Evolutionary conservation across 2,888 invertebrate genomes (phyloP).

Genomic region (Cactoblastis cactorum): DNA sequence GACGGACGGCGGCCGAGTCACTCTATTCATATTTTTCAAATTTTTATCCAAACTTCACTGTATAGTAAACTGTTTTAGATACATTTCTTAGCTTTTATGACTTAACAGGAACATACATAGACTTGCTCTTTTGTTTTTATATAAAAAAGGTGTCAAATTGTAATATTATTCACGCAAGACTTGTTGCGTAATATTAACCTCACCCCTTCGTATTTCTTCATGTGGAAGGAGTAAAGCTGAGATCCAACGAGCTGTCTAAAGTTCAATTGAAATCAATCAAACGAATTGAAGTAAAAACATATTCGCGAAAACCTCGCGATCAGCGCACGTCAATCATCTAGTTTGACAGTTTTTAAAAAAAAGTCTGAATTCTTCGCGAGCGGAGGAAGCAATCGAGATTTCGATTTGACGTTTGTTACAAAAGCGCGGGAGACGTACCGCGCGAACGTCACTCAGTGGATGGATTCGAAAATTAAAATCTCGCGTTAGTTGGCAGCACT

Average conservation of each 20-base stretch:
- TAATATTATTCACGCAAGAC: neutral
- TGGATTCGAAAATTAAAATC: constrained; percentile 77
- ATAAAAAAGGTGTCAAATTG: neutral
- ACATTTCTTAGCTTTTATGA: neutral
- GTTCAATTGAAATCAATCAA: constrained; percentile 61
- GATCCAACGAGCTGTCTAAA: constrained; percentile 37
- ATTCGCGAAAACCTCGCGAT: constrained; percentile 33
- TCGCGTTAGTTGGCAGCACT: constrained; percentile 59
- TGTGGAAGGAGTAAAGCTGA: constrained; percentile 24
- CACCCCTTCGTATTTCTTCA: constrained; percentile 21
- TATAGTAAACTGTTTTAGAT: constrained; percentile 16
- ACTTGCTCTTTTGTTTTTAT: neutral
- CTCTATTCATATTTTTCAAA: constrained; percentile 67
- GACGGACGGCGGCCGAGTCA: constrained; percentile 64
- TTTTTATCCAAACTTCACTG: constrained; percentile 40
- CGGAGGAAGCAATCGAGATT: constrained; percentile 60
- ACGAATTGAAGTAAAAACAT: constrained; percentile 42
- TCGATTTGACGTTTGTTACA: constrained; percentile 58
- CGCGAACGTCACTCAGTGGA: constrained; percentile 49
- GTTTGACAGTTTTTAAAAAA: constrained; percentile 62
- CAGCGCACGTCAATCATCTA: constrained; percentile 54
- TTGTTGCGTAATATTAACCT: neutral
- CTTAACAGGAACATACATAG: neutral
- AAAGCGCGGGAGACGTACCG: constrained; percentile 48
- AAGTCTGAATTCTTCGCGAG: constrained; percentile 33